Base-by-base conservation (phyloP, 2,888 invertebrate genomes). In the Athalia rosae region DNA sequence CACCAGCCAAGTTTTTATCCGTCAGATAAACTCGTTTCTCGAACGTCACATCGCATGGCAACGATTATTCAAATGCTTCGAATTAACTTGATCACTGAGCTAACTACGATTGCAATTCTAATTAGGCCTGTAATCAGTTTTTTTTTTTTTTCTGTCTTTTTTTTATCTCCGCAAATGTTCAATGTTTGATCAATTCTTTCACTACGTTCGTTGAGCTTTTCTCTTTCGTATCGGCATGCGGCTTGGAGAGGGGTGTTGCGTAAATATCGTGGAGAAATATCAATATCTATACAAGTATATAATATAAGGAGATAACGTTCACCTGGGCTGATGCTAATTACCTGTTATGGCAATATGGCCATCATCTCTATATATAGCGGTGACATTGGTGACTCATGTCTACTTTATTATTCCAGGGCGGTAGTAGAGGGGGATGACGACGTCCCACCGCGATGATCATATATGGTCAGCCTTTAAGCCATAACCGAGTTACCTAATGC, bases 381-480 rank as follows among this genome's bases (percentile, higher is more conserved):
- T 87, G 85, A 87, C 86, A 89, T 87, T 86, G 87, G 84, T 89
- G 89, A 89, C 84, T 89, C 89, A 89, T 84, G 79, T 82, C 81
- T 71, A 77, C 67, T 77, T 61, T 62, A 77, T 77, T 77, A 77
- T 69, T 69, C 77, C 45, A 59, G 53, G 71, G 79, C 76, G 79
- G 81, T 28, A 28, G 83, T 81, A 82, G 84, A 74, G 80, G 83
- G 76, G 64, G 79, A 77, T 71, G 78, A 77, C 28, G 28, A 28
- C 62, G 45, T 81, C 83, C 87, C 82, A 83, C 83, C 81, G 81
- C 81, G 82, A 87, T 88, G 87, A 82, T 86, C 89, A 85, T 89
- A 89, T 89, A 89, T 88, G 89, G 89, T 80, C 84, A 85, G 80
- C 80, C 77, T 82, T 85, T 84, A 83, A 85, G 71, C 71, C 15